Evolutionary conservation across 2,888 invertebrate species (phyloP).

Genomic region (Cryptus armator): DNA sequence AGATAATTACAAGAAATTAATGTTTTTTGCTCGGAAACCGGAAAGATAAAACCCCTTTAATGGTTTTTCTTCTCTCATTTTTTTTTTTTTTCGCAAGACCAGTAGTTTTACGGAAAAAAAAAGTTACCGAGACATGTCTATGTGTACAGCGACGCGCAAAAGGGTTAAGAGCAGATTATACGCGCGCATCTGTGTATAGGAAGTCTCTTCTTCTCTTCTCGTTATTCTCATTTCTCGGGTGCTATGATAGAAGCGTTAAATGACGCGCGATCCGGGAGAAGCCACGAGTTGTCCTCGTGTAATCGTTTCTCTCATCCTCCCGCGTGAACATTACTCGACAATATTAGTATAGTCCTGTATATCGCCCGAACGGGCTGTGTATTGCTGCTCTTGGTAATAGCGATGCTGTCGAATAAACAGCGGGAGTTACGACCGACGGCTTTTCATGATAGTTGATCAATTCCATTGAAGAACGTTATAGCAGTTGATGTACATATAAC

Average conservation of each 20-base stretch:
- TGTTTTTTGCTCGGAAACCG: no score
- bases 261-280: slow-evolving; percentile 18
- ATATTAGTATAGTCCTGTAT: slow-evolving; percentile 46
- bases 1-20: no score
- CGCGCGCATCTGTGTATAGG: not conserved
- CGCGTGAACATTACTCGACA: slow-evolving; percentile 45
- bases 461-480: slow-evolving; percentile 48
- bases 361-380: slow-evolving; percentile 8
- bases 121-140: no score
- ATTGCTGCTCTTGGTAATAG: slow-evolving; percentile 29
- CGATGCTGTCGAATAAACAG: slow-evolving; percentile 57
- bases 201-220: slow-evolving; percentile 9
- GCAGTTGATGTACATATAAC: slow-evolving; percentile 22
- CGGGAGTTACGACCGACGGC: slow-evolving; percentile 52
- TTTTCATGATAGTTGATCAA: slow-evolving; percentile 59
- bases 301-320: slow-evolving; percentile 59
- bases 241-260: slow-evolving; percentile 3
- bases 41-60: no score
- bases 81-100: no score
- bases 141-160: not conserved
- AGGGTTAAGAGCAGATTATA: not conserved
- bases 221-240: slow-evolving; percentile 3
- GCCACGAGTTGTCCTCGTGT: slow-evolving; percentile 37
- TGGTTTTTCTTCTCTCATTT: no score
- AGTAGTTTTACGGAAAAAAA: no score